A percentile compares a stretch with the other conserved stretches of the same genome.
Evolutionary conservation across 2,113 vertebrate species (phyloP).

Genomic region (Nibea albiflora): DNA sequence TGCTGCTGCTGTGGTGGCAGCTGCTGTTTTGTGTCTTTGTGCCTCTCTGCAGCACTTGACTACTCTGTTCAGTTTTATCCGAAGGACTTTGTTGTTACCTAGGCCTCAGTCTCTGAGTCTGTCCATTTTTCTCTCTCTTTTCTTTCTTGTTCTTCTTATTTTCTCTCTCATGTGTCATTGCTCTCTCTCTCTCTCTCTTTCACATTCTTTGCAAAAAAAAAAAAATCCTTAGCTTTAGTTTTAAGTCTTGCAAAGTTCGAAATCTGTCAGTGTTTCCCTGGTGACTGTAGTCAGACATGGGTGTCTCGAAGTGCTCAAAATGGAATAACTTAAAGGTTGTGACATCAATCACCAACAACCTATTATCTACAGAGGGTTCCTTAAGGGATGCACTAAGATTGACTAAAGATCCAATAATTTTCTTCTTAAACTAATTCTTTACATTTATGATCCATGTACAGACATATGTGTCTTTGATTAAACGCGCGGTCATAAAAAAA

Average conservation of each 20-base stretch:
- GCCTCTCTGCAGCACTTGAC: conserved; percentile 52
- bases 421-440: neutral
- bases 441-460: neutral
- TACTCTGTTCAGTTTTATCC: conserved; percentile 63
- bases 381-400: neutral
- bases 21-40: conserved; percentile 53
- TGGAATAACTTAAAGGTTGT: conserved; percentile 32
- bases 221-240: conserved; percentile 23
- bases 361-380: conserved; percentile 26
- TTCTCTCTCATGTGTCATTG: neutral
- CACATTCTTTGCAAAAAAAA: neutral
- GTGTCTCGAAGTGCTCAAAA: conserved; percentile 41
- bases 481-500: conserved; percentile 43
- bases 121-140: neutral
- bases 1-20: conserved; percentile 46
- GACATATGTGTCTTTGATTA: conserved; percentile 30
- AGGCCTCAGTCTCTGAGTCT: conserved; percentile 32
- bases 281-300: conserved; percentile 39
- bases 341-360: conserved; percentile 50
- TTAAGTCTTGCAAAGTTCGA: conserved; percentile 38
- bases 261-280: conserved; percentile 41
- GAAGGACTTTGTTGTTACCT: conserved; percentile 57
- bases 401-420: neutral
- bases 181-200: neutral
- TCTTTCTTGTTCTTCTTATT: conserved; percentile 19